Conservation (phyloP, 2,888 invertebrate genomes). For the Ypsolopha sequella region DNA sequence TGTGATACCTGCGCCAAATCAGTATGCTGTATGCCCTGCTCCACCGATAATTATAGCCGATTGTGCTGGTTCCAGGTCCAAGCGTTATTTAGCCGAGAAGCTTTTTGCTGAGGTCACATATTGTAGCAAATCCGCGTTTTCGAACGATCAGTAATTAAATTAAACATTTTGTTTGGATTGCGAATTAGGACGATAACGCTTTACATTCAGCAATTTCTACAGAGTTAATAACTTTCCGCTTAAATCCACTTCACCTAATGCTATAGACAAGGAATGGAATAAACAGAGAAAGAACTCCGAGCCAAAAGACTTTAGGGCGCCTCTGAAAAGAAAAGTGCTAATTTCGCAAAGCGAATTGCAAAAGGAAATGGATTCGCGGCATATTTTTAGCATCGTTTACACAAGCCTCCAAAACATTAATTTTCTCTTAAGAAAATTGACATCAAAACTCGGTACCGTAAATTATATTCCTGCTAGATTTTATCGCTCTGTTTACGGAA, state of each 20-base stretch:
- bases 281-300: conserved; percentile 22
- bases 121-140: too few species aligned
- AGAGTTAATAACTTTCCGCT: conserved; percentile 17
- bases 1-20: conserved; percentile 35
- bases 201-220: conserved; percentile 14
- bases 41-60: conserved; percentile 24
- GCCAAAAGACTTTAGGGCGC: conserved; percentile 10
- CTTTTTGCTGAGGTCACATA: too few species aligned
- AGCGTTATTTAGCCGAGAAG: neutral
- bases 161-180: too few species aligned
- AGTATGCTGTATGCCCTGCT: conserved; percentile 22
- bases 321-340: conserved; percentile 29
- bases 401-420: conserved; percentile 4
- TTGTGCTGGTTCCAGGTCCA: conserved; percentile 8
- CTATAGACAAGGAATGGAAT: conserved; percentile 20
- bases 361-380: conserved; percentile 21
- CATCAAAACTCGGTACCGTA: neutral
- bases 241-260: conserved; percentile 18
- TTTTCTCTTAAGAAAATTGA: neutral
- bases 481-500: neutral
- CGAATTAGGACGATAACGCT: neutral
- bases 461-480: neutral
- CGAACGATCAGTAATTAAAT: too few species aligned
- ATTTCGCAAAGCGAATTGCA: conserved; percentile 33
- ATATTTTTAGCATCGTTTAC: conserved; percentile 4